Evolutionary conservation across 2,797 vertebrate species (phyloP), one percentile per base, ranked within the genome.

Genomic region (Sebastes jordani): DNA sequence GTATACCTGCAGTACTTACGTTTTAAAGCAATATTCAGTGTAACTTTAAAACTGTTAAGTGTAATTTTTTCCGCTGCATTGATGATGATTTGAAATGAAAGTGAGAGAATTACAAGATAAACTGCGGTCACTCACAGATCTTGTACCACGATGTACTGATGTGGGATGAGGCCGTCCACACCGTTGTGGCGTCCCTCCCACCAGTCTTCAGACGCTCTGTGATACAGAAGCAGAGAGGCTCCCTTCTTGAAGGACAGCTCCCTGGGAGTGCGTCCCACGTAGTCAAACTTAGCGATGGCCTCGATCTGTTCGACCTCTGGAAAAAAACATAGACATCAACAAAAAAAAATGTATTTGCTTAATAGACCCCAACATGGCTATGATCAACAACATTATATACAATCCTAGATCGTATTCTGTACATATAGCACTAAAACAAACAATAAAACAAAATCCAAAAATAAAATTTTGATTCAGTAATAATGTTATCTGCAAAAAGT

Each of bases 91-190:
- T 59, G 16, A 70, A 29, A 38, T 14, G 14, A 22, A 20, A 42
- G 25, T 59, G 61, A 59, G 23, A 36, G 8, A 29, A 46, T 64
- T 16, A 60, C 34, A 62, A 5, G 23, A 52, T 9, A 32, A 71
- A 8, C 7, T 38, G 49, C 7, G 69, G 36, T 16, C 61, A 97
- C 98, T 96, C 93, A 99, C 98, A 98, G 96, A 93, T 99, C 97
- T 86, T 99, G 98, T 25, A 99, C 98, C 29, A 99, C 98, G 6
- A 99, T 99, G 94, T 99, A 99, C 93, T 99, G 97, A 89, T 99
- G 98, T 2, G 98, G 98, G 86, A 99, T 99, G 85, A 99, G 96
- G 20, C 97, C 98, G 0, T 99, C 98, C 80, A 99, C 96, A 0
- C 98, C 98, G 0, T 99, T 99, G 81, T 99, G 98, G 1, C 97